Evolutionary conservation across 2,113 vertebrate species (phyloP).

Genomic region (Gadus chalcogrammus): DNA sequence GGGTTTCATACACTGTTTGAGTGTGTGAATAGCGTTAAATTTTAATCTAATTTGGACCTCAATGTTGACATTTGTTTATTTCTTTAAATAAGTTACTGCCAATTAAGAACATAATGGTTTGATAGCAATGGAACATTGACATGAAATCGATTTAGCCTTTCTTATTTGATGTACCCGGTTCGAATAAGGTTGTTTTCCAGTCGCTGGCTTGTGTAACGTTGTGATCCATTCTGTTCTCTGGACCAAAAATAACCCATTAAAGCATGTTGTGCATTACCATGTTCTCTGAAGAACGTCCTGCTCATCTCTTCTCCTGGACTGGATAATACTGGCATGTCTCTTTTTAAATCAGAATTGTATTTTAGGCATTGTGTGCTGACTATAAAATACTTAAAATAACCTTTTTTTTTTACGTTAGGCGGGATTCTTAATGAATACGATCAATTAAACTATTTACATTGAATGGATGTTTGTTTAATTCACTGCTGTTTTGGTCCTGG

Average conservation of each 20-base stretch:
- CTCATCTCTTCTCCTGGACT: conserved; percentile 40
- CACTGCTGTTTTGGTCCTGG: no score
- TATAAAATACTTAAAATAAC: conserved; percentile 76
- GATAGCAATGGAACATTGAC: background rate
- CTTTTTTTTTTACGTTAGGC: conserved; percentile 75
- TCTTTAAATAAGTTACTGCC: background rate
- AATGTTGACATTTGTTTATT: background rate
- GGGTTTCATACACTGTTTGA: background rate
- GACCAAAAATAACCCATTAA: conserved; percentile 21
- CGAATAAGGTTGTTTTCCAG: background rate
- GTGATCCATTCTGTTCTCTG: conserved; percentile 19
- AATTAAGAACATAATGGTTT: background rate
- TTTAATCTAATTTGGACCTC: no score
- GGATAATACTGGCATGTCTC: conserved; percentile 78
- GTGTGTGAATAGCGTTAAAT: background rate
- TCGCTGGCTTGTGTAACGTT: conserved; percentile 12
- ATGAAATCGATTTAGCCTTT: background rate
- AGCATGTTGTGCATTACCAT: conserved; percentile 31
- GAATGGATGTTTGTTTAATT: background rate
- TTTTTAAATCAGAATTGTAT: conserved; percentile 67
- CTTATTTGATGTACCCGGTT: conserved; percentile 16
- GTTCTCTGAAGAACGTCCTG: conserved; percentile 30
- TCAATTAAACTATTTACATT: conserved; percentile 97
- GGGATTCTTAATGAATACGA: conserved; percentile 85
- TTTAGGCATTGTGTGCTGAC: conserved; percentile 78